Conservation (phyloP, 2,797 vertebrate species). For the Crenuchus spilurus region DNA sequence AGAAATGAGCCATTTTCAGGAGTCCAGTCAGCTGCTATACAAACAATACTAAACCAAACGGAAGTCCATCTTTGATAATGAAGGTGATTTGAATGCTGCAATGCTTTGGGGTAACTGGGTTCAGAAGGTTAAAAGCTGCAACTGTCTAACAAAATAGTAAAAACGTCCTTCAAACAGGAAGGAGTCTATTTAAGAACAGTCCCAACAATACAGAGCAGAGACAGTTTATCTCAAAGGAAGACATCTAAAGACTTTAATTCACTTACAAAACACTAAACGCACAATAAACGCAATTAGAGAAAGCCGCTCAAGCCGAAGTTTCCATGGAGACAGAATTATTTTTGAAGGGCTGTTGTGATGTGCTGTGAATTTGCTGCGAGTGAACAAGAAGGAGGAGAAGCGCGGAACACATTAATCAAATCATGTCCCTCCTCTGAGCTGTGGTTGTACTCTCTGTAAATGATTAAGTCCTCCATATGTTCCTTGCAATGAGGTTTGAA, state of each 20-base stretch:
- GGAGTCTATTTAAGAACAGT: constrained; percentile 6
- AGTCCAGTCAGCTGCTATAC: too few species aligned
- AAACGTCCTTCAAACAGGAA: constrained; percentile 4
- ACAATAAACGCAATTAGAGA: constrained; percentile 41
- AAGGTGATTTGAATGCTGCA: background rate
- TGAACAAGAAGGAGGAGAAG: constrained; percentile 1
- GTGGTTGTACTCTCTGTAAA: constrained; percentile 19
- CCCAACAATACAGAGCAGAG: constrained; percentile 32
- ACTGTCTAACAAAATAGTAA: background rate
- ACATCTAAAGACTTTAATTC: constrained; percentile 15
- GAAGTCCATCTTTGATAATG: background rate
- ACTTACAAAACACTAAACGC: constrained; percentile 45
- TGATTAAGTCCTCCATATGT: constrained; percentile 23
- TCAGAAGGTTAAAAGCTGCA: background rate
- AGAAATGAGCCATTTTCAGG: too few species aligned
- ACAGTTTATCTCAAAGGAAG: constrained; percentile 40
- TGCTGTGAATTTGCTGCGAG: constrained; percentile 27
- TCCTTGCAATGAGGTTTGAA: constrained; percentile 3
- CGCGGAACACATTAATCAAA: constrained; percentile 33
- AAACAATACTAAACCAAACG: background rate
- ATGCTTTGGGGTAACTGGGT: background rate
- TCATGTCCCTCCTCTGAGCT: constrained; percentile 20
- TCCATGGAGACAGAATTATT: constrained; percentile 28
- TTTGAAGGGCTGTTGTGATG: constrained; percentile 27
- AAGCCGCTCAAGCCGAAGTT: constrained; percentile 37